These are phyloP conservation scores for Mizuhopecten yessoensis DNA, from an alignment of 1,140 invertebrate species.

Conservation along the genomic window DNA sequence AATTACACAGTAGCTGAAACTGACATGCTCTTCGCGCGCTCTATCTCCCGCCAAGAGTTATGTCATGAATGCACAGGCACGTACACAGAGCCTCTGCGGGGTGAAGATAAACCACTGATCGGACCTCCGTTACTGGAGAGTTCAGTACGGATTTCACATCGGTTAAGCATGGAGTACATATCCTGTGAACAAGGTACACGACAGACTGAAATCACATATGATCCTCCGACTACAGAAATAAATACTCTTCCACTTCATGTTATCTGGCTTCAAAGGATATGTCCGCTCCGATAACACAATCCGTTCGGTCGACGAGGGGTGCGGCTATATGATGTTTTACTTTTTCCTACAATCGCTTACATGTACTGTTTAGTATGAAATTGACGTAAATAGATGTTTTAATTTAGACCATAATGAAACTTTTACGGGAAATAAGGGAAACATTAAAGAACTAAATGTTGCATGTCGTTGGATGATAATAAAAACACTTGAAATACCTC, in stretches of 20 bases:
- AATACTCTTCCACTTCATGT: not conserved
- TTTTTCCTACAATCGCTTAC: no score
- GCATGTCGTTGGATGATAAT: no score
- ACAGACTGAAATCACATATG: conserved; percentile 46
- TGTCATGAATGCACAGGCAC: conserved; percentile 53
- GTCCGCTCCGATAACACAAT: not conserved
- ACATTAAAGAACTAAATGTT: no score
- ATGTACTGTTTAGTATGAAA: no score
- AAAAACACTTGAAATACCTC: no score
- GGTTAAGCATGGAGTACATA: conserved; percentile 38
- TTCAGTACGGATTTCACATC: conserved; percentile 1
- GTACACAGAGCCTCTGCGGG: conserved; percentile 41
- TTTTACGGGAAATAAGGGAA: no score
- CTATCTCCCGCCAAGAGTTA: conserved; percentile 39
- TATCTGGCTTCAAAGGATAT: not conserved
- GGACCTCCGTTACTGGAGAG: conserved; percentile 41
- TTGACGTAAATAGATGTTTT: no score
- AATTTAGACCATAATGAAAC: no score
- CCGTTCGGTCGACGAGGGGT: no score
- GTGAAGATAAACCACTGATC: conserved; percentile 54
- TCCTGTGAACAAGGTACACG: not conserved
- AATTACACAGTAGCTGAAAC: conserved; percentile 43
- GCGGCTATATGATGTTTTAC: no score
- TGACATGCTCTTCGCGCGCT: conserved; percentile 37
- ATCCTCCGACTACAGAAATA: not conserved